Conservation (phyloP, 2,888 invertebrate species). For the Tipula vernalis region DNA sequence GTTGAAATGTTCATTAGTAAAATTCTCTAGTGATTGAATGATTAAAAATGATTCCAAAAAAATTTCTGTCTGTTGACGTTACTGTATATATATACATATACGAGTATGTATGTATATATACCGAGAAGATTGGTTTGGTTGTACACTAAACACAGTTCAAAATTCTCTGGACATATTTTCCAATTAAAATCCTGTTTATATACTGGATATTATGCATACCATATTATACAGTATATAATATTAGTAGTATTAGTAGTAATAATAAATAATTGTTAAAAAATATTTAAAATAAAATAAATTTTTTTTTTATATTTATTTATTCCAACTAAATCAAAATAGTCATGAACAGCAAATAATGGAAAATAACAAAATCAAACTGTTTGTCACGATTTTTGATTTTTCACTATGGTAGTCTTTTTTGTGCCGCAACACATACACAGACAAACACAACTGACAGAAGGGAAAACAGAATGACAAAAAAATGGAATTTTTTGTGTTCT, state of each 20-base stretch:
- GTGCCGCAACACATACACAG: not conserved
- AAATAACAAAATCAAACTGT: slow-evolving; percentile 10
- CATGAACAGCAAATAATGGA: slow-evolving; percentile 11
- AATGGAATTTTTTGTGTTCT: not conserved
- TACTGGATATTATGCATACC: not conserved
- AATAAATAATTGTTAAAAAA: not conserved
- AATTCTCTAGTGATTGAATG: not conserved
- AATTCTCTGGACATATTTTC: not conserved
- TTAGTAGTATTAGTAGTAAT: not conserved
- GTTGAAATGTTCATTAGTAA: not conserved
- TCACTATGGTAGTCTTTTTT: not conserved
- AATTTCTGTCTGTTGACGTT: not conserved
- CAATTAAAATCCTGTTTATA: not conserved
- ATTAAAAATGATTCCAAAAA: not conserved
- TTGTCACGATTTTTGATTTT: slow-evolving; percentile 9
- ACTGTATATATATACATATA: too few species aligned
- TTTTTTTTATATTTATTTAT: not conserved
- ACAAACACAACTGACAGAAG: not conserved
- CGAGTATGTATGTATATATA: not conserved
- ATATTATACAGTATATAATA: not conserved
- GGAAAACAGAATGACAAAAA: not conserved
- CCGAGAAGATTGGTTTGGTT: not conserved
- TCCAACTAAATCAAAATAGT: slow-evolving; percentile 10
- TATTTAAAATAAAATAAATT: slow-evolving; percentile 6
- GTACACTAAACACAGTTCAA: not conserved